These are phyloP conservation scores for cattle (Bos taurus) DNA, from an alignment of 2,113 vertebrate genomes.

Conservation along the genomic window ARS-UCD2.0 NC_037335.1:18181501-18182000, in stretches of 20 bases:
- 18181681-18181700: neutral
- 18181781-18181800: neutral
- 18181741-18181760: neutral
- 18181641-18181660: constrained; percentile 76
- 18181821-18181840: neutral
- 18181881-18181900: neutral
- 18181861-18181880: neutral
- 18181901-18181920: neutral
- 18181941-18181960: neutral
- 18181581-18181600: constrained; percentile 75
- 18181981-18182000: neutral
- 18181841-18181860: neutral
- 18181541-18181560: constrained; percentile 72
- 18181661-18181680: constrained; percentile 61
- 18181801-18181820: neutral
- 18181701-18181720: constrained; percentile 9
- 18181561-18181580: constrained; percentile 51
- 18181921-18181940: neutral
- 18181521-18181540: constrained; percentile 70
- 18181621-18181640: constrained; percentile 67
- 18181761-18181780: constrained; percentile 19
- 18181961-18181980: neutral
- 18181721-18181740: constrained; percentile 54
- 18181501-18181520: constrained; percentile 68
- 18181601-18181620: constrained; percentile 81